These are phyloP conservation scores for Sminthurinus aureus DNA, from an alignment of 2,888 invertebrate species.

Conservation along the genomic window DNA sequence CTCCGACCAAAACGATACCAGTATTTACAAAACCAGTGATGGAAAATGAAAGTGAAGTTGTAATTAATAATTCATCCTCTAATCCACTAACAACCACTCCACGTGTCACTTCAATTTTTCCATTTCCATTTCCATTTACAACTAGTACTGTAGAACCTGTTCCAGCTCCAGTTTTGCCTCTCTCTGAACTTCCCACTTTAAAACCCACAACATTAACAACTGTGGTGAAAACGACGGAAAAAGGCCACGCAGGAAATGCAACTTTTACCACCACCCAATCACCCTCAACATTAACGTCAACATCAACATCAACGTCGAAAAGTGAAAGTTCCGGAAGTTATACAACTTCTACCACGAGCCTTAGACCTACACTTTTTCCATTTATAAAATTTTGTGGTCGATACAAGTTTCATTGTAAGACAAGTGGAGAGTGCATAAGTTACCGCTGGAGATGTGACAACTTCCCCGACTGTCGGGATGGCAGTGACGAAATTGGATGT, in stretches of 20 bases:
- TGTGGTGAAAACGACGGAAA: not conserved
- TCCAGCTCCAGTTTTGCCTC: not conserved
- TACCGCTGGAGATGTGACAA: conserved; percentile 13
- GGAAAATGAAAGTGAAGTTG: too few species aligned
- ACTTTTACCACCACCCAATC: too few species aligned
- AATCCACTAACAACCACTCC: too few species aligned
- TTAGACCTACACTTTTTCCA: not conserved
- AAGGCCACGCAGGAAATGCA: too few species aligned
- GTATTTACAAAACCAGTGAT: too few species aligned
- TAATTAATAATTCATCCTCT: too few species aligned
- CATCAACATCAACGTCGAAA: not conserved
- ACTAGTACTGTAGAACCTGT: not conserved
- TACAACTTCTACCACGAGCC: not conserved
- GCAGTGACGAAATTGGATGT: not conserved
- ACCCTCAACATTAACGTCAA: too few species aligned
- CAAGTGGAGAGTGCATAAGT: conserved; percentile 7
- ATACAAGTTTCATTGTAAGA: conserved; percentile 17
- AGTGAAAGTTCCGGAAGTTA: not conserved
- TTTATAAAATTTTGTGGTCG: conserved; percentile 16
- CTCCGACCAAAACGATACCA: too few species aligned
- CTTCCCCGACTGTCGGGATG: not conserved
- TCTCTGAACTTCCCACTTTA: not conserved
- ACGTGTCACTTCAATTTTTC: not conserved
- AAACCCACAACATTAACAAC: not conserved
- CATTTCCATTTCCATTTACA: not conserved